phyloP scores from a whole-genome alignment of 2,113 vertebrate species.

The Anhinga anhinga region DNA sequence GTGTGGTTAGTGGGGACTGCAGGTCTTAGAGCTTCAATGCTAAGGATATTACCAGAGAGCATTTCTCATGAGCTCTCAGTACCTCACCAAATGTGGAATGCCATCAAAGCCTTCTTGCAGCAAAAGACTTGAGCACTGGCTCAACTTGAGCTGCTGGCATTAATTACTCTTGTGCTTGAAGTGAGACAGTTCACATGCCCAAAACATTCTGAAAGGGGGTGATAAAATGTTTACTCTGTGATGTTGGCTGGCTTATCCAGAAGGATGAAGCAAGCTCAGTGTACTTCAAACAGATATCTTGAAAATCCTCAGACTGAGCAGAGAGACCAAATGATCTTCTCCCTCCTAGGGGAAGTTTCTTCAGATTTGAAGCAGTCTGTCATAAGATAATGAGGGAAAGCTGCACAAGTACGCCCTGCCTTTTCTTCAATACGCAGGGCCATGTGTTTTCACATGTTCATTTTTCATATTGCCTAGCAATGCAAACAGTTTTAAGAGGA shows the following conservation, averaged over 20 bases:
- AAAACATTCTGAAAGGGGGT: background rate
- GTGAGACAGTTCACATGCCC: background rate
- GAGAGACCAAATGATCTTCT: background rate
- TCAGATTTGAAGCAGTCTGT: background rate
- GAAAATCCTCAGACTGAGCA: background rate
- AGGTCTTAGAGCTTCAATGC: background rate
- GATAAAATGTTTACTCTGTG: constrained; percentile 1
- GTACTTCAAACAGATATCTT: background rate
- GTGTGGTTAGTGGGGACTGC: background rate
- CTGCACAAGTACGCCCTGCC: background rate
- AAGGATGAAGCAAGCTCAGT: background rate
- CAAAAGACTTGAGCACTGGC: background rate
- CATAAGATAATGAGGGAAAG: background rate
- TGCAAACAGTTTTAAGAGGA: background rate
- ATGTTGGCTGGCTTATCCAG: background rate
- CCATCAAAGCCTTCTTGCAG: background rate
- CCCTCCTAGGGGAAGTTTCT: background rate
- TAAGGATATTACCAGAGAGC: background rate
- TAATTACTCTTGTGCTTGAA: background rate
- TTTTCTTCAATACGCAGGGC: background rate
- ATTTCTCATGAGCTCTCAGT: background rate
- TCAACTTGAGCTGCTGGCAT: background rate
- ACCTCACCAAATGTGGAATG: background rate
- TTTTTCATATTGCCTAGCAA: background rate
- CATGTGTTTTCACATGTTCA: background rate